phyloP scores from a whole-genome alignment of 1,140 invertebrate genomes.

The Cecropterus lyciades region DNA sequence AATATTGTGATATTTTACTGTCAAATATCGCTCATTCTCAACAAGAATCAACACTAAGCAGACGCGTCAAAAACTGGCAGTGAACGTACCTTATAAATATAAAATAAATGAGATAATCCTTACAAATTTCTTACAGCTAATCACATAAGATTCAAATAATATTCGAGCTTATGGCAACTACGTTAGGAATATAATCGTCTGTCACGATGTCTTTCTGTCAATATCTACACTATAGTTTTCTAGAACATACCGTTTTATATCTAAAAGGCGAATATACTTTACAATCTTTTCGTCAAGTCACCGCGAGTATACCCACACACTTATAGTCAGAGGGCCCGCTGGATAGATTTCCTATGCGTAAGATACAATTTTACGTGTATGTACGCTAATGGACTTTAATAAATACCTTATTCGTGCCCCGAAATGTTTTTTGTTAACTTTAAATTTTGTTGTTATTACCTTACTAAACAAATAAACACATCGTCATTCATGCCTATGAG shows the following conservation, averaged over 20 bases:
- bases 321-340: background rate
- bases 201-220: constrained; percentile 25
- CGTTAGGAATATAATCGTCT: constrained; percentile 41
- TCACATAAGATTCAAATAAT: constrained; percentile 37
- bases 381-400: too few species aligned
- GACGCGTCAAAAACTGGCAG: constrained; percentile 10
- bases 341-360: background rate
- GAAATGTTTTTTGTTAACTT: too few species aligned
- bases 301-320: background rate
- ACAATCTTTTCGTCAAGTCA: constrained; percentile 11
- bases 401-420: too few species aligned
- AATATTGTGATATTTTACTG: too few species aligned
- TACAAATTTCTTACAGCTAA: constrained; percentile 21
- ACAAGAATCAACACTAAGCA: too few species aligned
- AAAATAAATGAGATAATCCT: constrained; percentile 9
- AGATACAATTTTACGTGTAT: too few species aligned
- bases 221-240: constrained; percentile 36
- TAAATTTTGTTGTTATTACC: too few species aligned
- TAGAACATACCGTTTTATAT: constrained; percentile 21
- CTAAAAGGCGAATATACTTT: constrained; percentile 25
- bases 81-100: constrained; percentile 16
- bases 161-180: constrained; percentile 49
- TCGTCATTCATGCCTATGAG: too few species aligned
- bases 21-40: too few species aligned
- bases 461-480: too few species aligned